Percentiles rank a stretch among this genome's conserved stretches.
phyloP scores from a whole-genome alignment of 2,113 vertebrate species.

The Corapipo altera region DNA sequence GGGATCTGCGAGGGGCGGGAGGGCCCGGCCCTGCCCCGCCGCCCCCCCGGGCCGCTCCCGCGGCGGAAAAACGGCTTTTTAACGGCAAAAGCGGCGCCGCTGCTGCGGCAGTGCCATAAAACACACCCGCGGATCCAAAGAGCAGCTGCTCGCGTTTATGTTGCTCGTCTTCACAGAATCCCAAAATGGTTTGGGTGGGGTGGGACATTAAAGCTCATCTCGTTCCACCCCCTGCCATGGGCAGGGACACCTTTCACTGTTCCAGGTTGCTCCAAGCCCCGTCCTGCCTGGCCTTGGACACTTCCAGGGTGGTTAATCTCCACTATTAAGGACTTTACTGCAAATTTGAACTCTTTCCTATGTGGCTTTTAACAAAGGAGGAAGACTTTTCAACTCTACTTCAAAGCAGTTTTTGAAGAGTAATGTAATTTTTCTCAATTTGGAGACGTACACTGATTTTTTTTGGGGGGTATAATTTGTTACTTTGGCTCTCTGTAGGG shows the following conservation, averaged over 20 bases:
- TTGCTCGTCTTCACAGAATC: background rate
- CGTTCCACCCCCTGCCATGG: background rate
- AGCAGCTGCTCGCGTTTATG: background rate
- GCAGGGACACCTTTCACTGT: background rate
- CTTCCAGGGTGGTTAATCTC: background rate
- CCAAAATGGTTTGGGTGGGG: background rate
- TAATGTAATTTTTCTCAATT: background rate
- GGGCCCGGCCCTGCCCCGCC: rapidly evolving
- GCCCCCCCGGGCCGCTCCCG: too few species aligned
- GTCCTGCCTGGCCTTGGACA: background rate
- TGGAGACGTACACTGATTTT: background rate
- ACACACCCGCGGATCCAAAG: rapidly evolving
- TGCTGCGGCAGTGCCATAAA: background rate
- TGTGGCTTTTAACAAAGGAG: background rate
- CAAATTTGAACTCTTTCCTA: background rate
- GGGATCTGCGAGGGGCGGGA: background rate
- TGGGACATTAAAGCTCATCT: background rate
- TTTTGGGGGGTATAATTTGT: background rate
- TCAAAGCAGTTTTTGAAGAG: background rate
- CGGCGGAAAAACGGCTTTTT: background rate
- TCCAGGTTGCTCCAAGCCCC: background rate
- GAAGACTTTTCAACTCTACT: background rate
- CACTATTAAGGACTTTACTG: background rate
- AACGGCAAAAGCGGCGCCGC: background rate
- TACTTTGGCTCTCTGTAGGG: background rate